phyloP scores from a whole-genome alignment of 2,113 vertebrate species.

The Sminthopsis crassicaudata region DNA sequence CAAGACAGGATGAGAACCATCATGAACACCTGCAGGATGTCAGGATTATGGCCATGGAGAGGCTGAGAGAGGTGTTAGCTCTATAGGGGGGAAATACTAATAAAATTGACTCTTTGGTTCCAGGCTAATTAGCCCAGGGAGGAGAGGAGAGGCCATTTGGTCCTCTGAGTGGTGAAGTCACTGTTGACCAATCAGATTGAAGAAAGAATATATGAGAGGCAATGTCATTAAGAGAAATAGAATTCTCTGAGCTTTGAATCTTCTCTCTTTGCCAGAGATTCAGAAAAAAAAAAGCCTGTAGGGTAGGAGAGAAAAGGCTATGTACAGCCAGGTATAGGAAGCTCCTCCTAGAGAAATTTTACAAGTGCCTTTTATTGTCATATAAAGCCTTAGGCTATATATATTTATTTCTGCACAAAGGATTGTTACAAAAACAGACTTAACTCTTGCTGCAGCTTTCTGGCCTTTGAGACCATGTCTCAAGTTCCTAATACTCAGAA shows the following conservation, averaged over 20 bases:
- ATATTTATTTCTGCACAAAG: not conserved
- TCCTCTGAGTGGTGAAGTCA: conserved; percentile 27
- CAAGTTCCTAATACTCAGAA: not conserved
- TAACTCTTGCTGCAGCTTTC: not conserved
- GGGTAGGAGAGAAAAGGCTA: not conserved
- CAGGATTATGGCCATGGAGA: conserved; percentile 20
- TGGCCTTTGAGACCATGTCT: not conserved
- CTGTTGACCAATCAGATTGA: not conserved
- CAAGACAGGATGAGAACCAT: conserved; percentile 8
- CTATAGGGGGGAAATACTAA: not conserved
- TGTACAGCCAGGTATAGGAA: not conserved
- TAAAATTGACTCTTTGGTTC: not conserved
- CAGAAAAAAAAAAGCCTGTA: not conserved
- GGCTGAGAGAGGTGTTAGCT: conserved; percentile 12
- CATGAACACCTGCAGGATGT: not conserved
- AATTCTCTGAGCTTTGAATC: not conserved
- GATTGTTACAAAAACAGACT: not conserved
- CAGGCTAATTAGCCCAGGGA: not conserved
- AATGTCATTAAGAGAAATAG: conserved; percentile 36
- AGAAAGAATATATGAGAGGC: not conserved
- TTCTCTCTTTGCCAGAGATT: not conserved
- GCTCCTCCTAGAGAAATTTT: not conserved
- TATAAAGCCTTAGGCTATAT: not conserved
- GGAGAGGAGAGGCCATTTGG: not conserved
- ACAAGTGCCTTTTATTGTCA: not conserved